Evolutionary conservation across 1,140 invertebrate species (phyloP).

Genomic region (Cydia splendana): DNA sequence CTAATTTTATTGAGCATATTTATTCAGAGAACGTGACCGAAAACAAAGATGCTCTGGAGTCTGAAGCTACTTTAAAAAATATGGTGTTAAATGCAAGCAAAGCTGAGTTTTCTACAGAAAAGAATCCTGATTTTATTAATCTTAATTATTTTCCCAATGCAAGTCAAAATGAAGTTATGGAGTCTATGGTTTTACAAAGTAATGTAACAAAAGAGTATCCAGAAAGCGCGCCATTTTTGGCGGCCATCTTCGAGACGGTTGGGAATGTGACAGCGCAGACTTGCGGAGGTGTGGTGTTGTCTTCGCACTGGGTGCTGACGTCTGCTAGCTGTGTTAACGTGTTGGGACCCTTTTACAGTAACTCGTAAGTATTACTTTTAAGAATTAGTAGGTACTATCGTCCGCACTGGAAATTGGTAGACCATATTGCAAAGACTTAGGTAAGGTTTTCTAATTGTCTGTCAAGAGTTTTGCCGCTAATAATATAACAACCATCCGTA

Average conservation of each 20-base stretch:
- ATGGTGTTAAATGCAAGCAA: not conserved
- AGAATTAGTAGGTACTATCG: not conserved
- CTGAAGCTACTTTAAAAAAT: not conserved
- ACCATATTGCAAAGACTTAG: no score
- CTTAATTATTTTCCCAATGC: not conserved
- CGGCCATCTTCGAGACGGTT: slow-evolving; percentile 54
- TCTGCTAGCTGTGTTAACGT: slow-evolving; percentile 48
- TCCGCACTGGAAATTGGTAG: no score
- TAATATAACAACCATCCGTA: no score
- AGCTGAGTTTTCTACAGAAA: not conserved
- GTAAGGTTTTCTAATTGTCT: no score
- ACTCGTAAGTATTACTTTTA: slow-evolving; percentile 39
- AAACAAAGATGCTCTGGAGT: not conserved
- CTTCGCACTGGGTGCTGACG: slow-evolving; percentile 50
- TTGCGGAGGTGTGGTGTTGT: slow-evolving; percentile 47
- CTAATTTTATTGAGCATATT: not conserved
- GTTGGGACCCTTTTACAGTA: slow-evolving; percentile 38
- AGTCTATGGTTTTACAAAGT: not conserved
- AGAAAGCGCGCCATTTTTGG: slow-evolving; percentile 42
- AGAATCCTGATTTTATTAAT: not conserved
- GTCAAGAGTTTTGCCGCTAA: no score
- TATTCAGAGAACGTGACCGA: not conserved
- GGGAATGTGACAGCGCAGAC: slow-evolving; percentile 53
- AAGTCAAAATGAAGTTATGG: not conserved
- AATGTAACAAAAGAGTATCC: slow-evolving; percentile 38